Conservation (phyloP, 2,888 invertebrate genomes). For the Adineta ricciae region DNA sequence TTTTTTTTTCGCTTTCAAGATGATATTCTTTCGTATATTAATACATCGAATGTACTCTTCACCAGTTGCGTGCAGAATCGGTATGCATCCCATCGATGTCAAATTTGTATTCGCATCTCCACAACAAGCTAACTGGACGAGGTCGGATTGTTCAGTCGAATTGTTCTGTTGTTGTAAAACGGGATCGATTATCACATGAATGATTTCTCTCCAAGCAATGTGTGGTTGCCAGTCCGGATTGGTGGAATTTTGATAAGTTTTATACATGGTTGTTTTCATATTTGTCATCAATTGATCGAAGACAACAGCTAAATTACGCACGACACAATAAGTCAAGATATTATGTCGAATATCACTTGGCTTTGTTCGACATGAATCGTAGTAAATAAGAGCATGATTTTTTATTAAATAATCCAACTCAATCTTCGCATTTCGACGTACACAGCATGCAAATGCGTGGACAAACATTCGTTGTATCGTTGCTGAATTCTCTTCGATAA, state of each 20-base stretch:
- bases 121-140: background rate
- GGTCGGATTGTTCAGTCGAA: background rate
- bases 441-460: slow-evolving; percentile 22
- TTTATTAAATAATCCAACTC: slow-evolving; percentile 10
- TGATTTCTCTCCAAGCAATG: slow-evolving; percentile 16
- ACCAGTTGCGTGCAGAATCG: background rate
- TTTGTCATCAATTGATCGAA: slow-evolving; percentile 11
- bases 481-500: background rate
- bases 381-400: slow-evolving; percentile 16
- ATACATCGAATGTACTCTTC: slow-evolving; percentile 16
- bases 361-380: slow-evolving; percentile 21
- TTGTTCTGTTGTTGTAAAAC: background rate
- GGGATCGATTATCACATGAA: slow-evolving; percentile 16
- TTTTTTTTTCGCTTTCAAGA: background rate
- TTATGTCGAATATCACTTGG: slow-evolving; percentile 20
- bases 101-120: background rate
- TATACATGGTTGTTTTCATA: slow-evolving; percentile 16
- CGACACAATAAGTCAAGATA: slow-evolving; percentile 10
- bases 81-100: background rate
- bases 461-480: slow-evolving; percentile 11
- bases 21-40: background rate
- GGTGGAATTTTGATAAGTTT: slow-evolving; percentile 20
- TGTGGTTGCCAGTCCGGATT: slow-evolving; percentile 21
- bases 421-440: slow-evolving; percentile 6
- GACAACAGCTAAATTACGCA: background rate